Conservation (phyloP, 2,797 vertebrate genomes). For the Phrynocephalus guinanensis region DNA sequence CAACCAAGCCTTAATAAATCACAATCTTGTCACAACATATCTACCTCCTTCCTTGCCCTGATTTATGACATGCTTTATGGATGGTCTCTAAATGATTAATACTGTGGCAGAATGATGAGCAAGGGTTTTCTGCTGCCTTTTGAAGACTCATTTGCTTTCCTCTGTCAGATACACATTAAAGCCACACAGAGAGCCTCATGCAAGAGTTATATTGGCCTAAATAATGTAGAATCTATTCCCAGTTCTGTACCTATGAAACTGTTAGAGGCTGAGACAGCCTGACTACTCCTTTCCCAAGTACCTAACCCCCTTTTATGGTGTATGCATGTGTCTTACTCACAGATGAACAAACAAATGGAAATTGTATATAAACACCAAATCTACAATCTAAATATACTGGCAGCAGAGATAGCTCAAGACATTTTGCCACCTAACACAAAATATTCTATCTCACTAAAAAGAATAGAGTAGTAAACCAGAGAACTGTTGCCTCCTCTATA, state of each 20-base stretch:
- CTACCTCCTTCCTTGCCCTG: neutral
- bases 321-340: neutral
- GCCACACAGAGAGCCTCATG: neutral
- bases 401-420: too few species aligned
- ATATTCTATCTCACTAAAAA: too few species aligned
- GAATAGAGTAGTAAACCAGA: too few species aligned
- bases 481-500: too few species aligned
- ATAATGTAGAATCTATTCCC: conserved; percentile 3
- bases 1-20: conserved; percentile 1
- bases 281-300: neutral
- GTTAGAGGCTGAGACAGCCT: neutral
- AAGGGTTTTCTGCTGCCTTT: conserved; percentile 3
- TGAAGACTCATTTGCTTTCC: neutral
- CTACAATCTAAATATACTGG: too few species aligned
- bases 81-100: conserved; percentile 15
- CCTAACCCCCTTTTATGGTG: too few species aligned
- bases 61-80: conserved; percentile 11
- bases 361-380: neutral
- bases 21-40: neutral
- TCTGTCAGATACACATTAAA: conserved; percentile 3
- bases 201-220: neutral
- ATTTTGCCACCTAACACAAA: too few species aligned
- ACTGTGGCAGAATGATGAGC: conserved; percentile 5
- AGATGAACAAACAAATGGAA: neutral
- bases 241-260: neutral